These are phyloP conservation scores for Diploptera punctata DNA, from an alignment of 2,888 invertebrate genomes.

Conservation along the genomic window DNA sequence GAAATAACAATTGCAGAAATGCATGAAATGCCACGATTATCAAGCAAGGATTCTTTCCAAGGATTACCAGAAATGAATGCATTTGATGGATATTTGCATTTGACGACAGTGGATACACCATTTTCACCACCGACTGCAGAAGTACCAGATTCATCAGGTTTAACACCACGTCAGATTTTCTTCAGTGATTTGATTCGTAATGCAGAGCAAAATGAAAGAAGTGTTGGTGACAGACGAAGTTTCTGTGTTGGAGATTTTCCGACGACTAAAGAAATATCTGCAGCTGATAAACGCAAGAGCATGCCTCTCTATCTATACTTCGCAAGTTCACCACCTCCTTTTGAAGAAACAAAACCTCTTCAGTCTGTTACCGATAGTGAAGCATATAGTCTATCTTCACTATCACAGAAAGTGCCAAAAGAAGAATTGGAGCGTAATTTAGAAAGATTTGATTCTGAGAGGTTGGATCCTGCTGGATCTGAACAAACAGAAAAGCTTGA, in stretches of 20 bases:
- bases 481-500: too few species aligned
- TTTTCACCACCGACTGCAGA: conserved; percentile 49
- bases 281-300: conserved; percentile 12
- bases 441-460: not conserved
- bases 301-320: not conserved
- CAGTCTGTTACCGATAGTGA: conserved; percentile 1
- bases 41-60: conserved; percentile 33
- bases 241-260: not conserved
- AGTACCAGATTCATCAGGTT: not conserved
- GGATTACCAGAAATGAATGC: conserved; percentile 40
- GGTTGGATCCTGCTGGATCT: not conserved
- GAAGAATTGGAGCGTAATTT: not conserved
- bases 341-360: not conserved
- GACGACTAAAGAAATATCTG: not conserved
- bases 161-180: conserved; percentile 16
- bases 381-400: not conserved
- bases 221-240: not conserved
- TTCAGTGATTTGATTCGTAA: conserved; percentile 4
- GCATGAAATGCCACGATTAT: not conserved
- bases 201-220: not conserved
- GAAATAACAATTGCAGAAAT: not conserved
- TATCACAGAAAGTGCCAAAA: not conserved
- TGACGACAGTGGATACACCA: conserved; percentile 47
- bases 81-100: conserved; percentile 46
- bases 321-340: not conserved